Conservation (phyloP, 2,888 invertebrate genomes). For the Caradrina kadenii region DNA sequence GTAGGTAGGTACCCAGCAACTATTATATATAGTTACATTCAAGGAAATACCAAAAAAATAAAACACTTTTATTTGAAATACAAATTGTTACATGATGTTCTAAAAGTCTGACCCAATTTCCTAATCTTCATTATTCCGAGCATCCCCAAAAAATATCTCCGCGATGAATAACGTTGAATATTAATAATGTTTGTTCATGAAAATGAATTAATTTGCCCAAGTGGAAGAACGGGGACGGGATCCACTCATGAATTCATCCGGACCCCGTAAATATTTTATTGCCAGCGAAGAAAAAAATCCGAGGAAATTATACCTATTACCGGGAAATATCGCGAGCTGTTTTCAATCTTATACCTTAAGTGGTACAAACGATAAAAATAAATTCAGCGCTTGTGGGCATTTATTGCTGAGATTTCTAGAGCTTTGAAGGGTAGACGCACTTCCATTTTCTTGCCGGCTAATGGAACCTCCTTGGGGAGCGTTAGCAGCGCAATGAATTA, state of each 20-base stretch:
- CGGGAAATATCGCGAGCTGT: conserved; percentile 85
- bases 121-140: conserved; percentile 23
- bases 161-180: conserved; percentile 70
- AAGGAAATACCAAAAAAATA: not conserved
- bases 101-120: conserved; percentile 43
- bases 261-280: conserved; percentile 89
- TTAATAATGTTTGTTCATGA: conserved; percentile 81
- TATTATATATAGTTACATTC: not conserved
- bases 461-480: conserved; percentile 68
- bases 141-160: conserved; percentile 52
- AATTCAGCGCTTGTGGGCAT: conserved; percentile 87
- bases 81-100: not conserved
- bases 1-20: too few species aligned
- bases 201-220: conserved; percentile 86
- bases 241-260: conserved; percentile 84
- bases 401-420: conserved; percentile 88
- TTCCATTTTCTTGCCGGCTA: conserved; percentile 68
- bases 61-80: not conserved
- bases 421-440: conserved; percentile 74
- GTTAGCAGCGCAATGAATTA: conserved; percentile 53
- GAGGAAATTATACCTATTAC: conserved; percentile 78
- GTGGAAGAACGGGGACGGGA: conserved; percentile 79
- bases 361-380: conserved; percentile 89
- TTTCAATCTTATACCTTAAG: conserved; percentile 90
- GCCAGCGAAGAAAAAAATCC: conserved; percentile 81